These are phyloP conservation scores for Lagenorhynchus albirostris DNA, from an alignment of 2,113 vertebrate species.

Conservation along the genomic window DNA sequence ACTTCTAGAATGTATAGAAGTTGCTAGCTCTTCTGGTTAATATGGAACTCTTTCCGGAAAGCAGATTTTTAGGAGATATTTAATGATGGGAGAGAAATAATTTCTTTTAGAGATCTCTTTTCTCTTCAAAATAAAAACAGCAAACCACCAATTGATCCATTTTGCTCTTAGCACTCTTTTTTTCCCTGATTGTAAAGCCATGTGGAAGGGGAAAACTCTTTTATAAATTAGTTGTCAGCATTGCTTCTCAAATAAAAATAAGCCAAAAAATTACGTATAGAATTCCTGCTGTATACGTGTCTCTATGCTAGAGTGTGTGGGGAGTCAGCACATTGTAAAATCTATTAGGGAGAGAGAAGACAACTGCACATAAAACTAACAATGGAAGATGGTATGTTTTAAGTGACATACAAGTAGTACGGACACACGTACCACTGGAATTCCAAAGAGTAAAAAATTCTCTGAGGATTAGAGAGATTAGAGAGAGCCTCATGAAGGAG, in stretches of 20 bases:
- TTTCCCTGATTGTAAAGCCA: not conserved
- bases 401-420: not conserved
- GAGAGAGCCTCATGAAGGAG: not conserved
- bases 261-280: not conserved
- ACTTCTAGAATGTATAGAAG: not conserved
- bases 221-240: not conserved
- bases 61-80: not conserved
- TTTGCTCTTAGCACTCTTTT: not conserved
- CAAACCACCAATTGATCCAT: not conserved
- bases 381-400: not conserved
- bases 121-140: not conserved
- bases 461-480: not conserved
- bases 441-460: not conserved
- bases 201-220: not conserved
- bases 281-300: not conserved
- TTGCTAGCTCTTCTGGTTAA: not conserved
- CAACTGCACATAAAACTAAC: not conserved
- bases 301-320: not conserved
- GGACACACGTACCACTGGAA: not conserved
- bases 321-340: not conserved
- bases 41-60: not conserved
- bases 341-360: not conserved
- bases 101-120: not conserved
- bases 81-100: slow-evolving; percentile 8
- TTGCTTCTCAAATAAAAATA: slow-evolving; percentile 17